These are phyloP conservation scores for Ciconia boyciana DNA, from an alignment of 2,113 vertebrate genomes.

Conservation along the genomic window DNA sequence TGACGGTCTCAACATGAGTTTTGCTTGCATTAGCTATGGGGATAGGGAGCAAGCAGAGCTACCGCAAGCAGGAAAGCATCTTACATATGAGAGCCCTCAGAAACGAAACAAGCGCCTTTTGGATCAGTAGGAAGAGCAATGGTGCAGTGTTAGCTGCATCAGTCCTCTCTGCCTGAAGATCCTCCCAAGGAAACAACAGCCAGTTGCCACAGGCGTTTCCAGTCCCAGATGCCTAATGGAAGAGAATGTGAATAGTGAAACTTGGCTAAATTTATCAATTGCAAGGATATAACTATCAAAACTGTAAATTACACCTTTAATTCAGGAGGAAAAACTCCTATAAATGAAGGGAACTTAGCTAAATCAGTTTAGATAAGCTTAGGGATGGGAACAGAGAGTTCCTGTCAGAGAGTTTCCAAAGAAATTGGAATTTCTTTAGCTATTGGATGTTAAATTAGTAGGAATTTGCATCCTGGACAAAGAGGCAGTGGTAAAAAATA, in stretches of 20 bases:
- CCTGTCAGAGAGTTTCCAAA: too few species aligned
- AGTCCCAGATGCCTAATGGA: neutral
- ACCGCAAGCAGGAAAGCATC: neutral
- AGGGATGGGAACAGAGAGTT: neutral
- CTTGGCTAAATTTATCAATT: neutral
- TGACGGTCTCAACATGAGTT: neutral
- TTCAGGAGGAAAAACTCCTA: neutral
- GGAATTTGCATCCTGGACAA: neutral
- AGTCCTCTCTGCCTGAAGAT: neutral
- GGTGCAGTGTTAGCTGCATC: neutral
- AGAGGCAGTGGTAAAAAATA: neutral
- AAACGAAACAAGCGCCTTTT: neutral
- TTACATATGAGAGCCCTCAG: accelerated
- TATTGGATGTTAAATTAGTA: neutral
- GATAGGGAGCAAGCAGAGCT: neutral
- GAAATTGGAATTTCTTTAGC: neutral
- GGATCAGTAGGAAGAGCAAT: neutral
- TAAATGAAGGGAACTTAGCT: neutral
- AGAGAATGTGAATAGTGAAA: neutral
- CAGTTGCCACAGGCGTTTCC: accelerated
- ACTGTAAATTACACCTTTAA: neutral
- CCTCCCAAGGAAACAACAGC: neutral
- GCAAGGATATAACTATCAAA: neutral
- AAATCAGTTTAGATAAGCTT: neutral
- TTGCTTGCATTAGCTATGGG: neutral